These are phyloP conservation scores for Dastarcus helophoroides DNA, from an alignment of 2,888 invertebrate genomes.

Conservation along the genomic window DNA sequence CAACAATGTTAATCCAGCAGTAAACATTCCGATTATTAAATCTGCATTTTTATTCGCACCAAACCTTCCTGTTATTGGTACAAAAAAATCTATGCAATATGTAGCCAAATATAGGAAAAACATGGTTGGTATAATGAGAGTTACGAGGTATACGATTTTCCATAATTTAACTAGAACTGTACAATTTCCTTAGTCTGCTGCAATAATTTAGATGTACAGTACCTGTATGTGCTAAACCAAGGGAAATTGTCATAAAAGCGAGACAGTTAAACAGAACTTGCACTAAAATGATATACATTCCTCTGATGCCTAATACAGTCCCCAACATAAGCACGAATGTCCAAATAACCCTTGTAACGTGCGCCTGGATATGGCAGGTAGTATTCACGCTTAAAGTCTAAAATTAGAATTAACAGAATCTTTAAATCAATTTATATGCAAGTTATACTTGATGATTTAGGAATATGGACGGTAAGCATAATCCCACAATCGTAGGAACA, in stretches of 20 bases:
- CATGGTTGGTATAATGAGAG: slow-evolving; percentile 23
- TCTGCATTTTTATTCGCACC: slow-evolving; percentile 39
- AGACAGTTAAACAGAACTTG: slow-evolving; percentile 22
- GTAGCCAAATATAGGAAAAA: slow-evolving; percentile 24
- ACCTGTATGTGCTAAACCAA: too few relatives aligned
- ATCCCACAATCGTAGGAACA: slow-evolving; percentile 3
- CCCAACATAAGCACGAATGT: slow-evolving; percentile 18
- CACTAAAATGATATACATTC: slow-evolving; percentile 21
- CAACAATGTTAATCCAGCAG: slow-evolving; percentile 32
- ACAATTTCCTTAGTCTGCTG: too few relatives aligned
- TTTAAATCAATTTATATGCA: background rate
- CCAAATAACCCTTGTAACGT: slow-evolving; percentile 22
- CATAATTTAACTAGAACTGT: slow-evolving; percentile 24
- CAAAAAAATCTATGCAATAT: slow-evolving; percentile 23
- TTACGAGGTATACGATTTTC: slow-evolving; percentile 26
- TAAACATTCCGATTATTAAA: slow-evolving; percentile 34
- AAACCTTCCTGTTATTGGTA: slow-evolving; percentile 38
- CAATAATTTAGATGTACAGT: too few relatives aligned
- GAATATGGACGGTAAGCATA: background rate
- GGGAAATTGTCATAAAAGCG: slow-evolving; percentile 18
- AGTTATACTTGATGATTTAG: background rate
- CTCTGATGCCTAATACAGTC: slow-evolving; percentile 19
- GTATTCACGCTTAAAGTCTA: background rate
- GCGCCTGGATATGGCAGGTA: slow-evolving; percentile 12
- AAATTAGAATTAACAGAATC: too few relatives aligned